phyloP scores from a whole-genome alignment of 2,113 vertebrate genomes.

The Serinus canaria region DNA sequence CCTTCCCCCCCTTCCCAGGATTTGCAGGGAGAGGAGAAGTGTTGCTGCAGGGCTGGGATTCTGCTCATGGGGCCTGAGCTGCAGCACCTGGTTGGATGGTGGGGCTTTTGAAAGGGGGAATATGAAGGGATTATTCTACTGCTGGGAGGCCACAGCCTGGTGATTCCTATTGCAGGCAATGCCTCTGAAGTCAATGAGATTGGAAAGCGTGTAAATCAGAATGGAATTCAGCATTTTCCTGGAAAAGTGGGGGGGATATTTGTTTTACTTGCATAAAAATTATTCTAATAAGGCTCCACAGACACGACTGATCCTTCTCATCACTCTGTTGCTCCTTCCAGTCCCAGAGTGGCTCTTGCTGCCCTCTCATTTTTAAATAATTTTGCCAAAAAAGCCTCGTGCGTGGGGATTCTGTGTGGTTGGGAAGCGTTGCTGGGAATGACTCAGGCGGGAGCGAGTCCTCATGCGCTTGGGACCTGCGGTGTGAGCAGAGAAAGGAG shows the following conservation, averaged over 20 bases:
- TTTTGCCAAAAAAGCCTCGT: neutral
- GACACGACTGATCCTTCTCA: neutral
- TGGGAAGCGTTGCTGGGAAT: neutral
- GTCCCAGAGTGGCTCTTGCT: neutral
- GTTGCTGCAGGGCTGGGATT: neutral
- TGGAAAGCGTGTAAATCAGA: neutral
- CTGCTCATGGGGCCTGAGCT: accelerated
- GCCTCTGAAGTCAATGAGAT: conserved; percentile 40
- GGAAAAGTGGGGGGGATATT: neutral
- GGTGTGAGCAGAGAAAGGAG: neutral
- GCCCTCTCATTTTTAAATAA: neutral
- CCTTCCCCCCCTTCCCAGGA: neutral
- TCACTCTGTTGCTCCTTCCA: neutral
- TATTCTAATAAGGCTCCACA: neutral
- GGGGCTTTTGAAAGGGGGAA: neutral
- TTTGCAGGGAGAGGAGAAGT: neutral
- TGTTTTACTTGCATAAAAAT: conserved; percentile 9
- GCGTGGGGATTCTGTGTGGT: neutral
- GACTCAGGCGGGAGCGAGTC: neutral
- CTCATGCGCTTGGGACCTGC: neutral
- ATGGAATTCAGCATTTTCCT: neutral
- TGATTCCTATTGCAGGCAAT: neutral
- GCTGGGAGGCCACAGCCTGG: neutral
- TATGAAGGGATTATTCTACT: neutral
- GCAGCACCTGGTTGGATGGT: neutral